Conservation (phyloP, 2,888 invertebrate genomes). For the Lacanobia oleracea region DNA sequence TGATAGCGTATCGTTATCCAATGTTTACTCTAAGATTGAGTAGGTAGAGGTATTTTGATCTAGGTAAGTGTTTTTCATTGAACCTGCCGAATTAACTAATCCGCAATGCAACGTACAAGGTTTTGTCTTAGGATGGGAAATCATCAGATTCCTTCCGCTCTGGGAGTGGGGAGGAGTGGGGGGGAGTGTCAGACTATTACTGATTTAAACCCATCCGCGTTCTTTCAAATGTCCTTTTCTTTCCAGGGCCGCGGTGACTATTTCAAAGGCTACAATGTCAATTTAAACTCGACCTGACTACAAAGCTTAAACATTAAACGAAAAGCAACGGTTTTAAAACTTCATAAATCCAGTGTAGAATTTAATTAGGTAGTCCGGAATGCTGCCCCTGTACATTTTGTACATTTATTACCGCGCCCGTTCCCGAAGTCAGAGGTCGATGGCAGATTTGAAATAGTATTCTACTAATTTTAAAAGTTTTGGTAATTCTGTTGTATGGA, state of each 20-base stretch:
- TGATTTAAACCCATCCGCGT: no score
- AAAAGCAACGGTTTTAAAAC: conserved; percentile 37
- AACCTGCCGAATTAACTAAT: neutral
- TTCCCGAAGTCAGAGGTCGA: neutral
- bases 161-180: no score
- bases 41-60: no score
- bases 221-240: no score
- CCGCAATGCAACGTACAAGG: neutral
- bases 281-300: conserved; percentile 8
- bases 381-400: conserved; percentile 30
- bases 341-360: conserved; percentile 45
- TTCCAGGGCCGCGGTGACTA: no score
- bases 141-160: no score
- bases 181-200: no score
- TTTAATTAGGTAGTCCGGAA: conserved; percentile 41
- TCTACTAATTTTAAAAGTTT: conserved; percentile 4
- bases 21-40: no score
- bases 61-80: neutral
- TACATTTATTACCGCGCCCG: conserved; percentile 23
- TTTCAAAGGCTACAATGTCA: neutral
- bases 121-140: no score
- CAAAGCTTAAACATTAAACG: conserved; percentile 20
- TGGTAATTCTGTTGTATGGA: neutral
- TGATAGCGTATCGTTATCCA: no score
- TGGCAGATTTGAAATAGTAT: conserved; percentile 3